A percentile compares a stretch with the other conserved stretches of the same genome.
Evolutionary conservation across 2,888 invertebrate genomes (phyloP).

Genomic region (Apamea anceps): DNA sequence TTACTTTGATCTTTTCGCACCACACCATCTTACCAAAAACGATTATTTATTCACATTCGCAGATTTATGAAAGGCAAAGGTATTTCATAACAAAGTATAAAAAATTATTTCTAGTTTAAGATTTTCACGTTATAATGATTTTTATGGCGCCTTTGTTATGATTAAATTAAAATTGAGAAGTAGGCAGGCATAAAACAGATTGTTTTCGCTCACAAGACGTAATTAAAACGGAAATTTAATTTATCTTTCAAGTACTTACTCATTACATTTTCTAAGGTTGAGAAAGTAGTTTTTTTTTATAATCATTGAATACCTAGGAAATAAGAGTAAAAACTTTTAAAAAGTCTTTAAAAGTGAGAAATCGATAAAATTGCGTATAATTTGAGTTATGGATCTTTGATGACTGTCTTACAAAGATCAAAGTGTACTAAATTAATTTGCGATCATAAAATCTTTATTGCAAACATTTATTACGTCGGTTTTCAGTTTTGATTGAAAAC

Average conservation of each 20-base stretch:
- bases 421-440: constrained; percentile 56
- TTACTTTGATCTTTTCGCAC: not conserved
- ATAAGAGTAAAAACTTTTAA: not conserved
- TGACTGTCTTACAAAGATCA: constrained; percentile 46
- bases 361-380: constrained; percentile 24
- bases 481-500: constrained; percentile 43
- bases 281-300: not conserved
- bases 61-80: not conserved
- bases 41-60: not conserved
- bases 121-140: constrained; percentile 24
- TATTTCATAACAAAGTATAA: not conserved
- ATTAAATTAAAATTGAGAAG: constrained; percentile 39
- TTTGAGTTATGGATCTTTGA: constrained; percentile 37
- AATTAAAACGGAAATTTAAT: constrained; percentile 26
- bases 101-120: constrained; percentile 18
- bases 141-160: constrained; percentile 41
- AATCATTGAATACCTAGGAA: not conserved
- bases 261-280: not conserved
- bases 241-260: not conserved
- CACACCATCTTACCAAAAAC: constrained; percentile 3
- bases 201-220: constrained; percentile 15
- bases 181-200: constrained; percentile 12
- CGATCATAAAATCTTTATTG: constrained; percentile 53
- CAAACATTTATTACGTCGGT: constrained; percentile 34
- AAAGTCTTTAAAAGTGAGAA: constrained; percentile 1